phyloP scores from a whole-genome alignment of 2,888 invertebrate species.

The Adela reaumurella region DNA sequence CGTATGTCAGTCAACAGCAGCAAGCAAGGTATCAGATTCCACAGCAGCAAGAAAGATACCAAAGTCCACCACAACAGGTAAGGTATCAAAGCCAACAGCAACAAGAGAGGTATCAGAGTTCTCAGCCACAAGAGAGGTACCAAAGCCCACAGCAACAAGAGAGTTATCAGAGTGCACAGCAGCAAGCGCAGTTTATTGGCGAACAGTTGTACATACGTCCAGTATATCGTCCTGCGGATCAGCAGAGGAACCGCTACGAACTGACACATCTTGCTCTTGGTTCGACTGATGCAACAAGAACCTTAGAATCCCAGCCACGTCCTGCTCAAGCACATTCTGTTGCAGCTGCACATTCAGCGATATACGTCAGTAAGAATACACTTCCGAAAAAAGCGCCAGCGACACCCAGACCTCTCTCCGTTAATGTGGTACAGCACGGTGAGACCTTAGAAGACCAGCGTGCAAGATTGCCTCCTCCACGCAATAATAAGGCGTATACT shows the following conservation, averaged over 20 bases:
- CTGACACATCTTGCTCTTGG: conserved; percentile 19
- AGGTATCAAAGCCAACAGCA: conserved; percentile 33
- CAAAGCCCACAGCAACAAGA: conserved; percentile 27
- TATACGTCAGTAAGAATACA: conserved; percentile 41
- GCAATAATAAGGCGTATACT: conserved; percentile 48
- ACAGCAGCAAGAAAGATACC: conserved; percentile 15
- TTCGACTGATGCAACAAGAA: conserved; percentile 23
- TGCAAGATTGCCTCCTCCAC: conserved; percentile 44
- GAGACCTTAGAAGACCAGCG: conserved; percentile 36
- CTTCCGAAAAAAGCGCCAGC: conserved; percentile 21
- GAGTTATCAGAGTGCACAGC: conserved; percentile 17
- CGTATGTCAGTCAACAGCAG: conserved; percentile 16
- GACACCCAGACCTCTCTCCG: conserved; percentile 2
- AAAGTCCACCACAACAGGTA: conserved; percentile 14
- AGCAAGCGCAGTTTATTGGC: conserved; percentile 21
- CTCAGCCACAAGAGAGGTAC: conserved; percentile 19
- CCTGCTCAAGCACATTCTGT: too few species aligned
- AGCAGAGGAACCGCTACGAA: conserved; percentile 35
- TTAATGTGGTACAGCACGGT: conserved; percentile 26
- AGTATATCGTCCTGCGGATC: conserved; percentile 27
- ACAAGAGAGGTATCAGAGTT: conserved; percentile 19
- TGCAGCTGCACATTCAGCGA: conserved; percentile 30
- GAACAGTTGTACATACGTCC: conserved; percentile 42
- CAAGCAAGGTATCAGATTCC: conserved; percentile 19
- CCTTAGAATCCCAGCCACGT: conserved; percentile 28